A percentile compares a stretch with the other conserved stretches of the same genome.
phyloP scores from a whole-genome alignment of 1,140 invertebrate genomes.

The Eupristina koningsbergeri region DNA sequence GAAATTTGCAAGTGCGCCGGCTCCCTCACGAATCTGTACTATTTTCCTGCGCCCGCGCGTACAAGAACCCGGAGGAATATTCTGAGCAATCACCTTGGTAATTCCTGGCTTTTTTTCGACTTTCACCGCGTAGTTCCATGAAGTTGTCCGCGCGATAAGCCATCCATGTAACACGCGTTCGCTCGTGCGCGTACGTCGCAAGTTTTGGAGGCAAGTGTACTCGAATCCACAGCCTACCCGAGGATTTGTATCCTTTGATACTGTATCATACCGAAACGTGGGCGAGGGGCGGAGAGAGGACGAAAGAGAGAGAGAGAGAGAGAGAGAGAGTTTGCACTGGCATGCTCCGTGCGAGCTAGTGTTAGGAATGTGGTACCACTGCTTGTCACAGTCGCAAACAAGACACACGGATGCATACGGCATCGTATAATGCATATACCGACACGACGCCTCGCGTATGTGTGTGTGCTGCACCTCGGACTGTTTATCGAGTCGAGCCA shows the following conservation, averaged over 20 bases:
- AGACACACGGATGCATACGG: constrained; percentile 47
- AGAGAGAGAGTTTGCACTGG: constrained; percentile 53
- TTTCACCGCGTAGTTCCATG: constrained; percentile 24
- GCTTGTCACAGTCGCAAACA: constrained; percentile 72
- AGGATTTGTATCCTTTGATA: constrained; percentile 56
- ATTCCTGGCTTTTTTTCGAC: neutral
- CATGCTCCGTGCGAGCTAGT: constrained; percentile 61
- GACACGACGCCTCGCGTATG: neutral
- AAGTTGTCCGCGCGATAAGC: constrained; percentile 27
- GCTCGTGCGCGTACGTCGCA: neutral
- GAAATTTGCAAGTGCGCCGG: neutral
- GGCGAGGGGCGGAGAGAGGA: constrained; percentile 36
- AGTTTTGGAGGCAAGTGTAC: constrained; percentile 30
- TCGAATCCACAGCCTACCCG: neutral
- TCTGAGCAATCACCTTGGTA: neutral
- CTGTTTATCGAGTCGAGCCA: no score
- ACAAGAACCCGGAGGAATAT: neutral
- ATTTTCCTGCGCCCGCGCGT: neutral
- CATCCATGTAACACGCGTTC: constrained; percentile 17
- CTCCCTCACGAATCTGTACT: neutral
- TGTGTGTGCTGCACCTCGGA: no score
- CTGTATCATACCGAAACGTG: constrained; percentile 7
- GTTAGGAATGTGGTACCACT: constrained; percentile 74
- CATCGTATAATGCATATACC: no score
- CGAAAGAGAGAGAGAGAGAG: constrained; percentile 34